Evolutionary conservation across 2,888 invertebrate genomes (phyloP).

Genomic region (Archips crataeganus): DNA sequence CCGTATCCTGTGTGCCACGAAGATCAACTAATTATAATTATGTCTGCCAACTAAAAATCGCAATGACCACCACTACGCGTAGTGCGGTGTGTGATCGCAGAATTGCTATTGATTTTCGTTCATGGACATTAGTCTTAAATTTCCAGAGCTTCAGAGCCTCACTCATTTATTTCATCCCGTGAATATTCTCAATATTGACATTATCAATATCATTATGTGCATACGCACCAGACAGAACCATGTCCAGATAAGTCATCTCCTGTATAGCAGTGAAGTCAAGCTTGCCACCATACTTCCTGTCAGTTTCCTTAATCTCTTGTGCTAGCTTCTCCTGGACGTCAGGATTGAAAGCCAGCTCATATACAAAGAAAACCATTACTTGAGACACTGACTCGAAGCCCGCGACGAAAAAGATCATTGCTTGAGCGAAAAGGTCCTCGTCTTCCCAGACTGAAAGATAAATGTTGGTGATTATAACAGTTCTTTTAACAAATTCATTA

Average conservation of each 20-base stretch:
- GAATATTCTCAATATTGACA: neutral
- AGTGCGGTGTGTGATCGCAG: no score
- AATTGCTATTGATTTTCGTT: no score
- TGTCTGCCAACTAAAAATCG: no score
- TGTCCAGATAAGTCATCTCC: conserved; percentile 73
- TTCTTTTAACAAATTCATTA: no score
- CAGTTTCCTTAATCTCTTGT: conserved; percentile 61
- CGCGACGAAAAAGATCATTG: conserved; percentile 63
- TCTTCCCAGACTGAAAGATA: conserved; percentile 45
- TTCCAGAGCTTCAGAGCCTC: no score
- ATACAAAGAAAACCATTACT: conserved; percentile 57
- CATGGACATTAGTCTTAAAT: no score
- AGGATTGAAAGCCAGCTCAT: conserved; percentile 64
- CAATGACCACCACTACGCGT: no score
- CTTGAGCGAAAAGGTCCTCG: conserved; percentile 61
- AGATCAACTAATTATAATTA: no score
- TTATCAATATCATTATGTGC: neutral
- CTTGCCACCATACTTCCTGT: conserved; percentile 62
- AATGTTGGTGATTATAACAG: neutral
- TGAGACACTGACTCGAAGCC: conserved; percentile 65
- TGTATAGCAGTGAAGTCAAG: conserved; percentile 74
- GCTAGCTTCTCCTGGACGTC: conserved; percentile 63
- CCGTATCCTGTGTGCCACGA: no score
- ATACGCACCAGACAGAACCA: conserved; percentile 72
- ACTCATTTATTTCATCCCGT: neutral